These are phyloP conservation scores for Heteropelma amictum DNA, from an alignment of 2,888 invertebrate genomes.

Conservation along the genomic window DNA sequence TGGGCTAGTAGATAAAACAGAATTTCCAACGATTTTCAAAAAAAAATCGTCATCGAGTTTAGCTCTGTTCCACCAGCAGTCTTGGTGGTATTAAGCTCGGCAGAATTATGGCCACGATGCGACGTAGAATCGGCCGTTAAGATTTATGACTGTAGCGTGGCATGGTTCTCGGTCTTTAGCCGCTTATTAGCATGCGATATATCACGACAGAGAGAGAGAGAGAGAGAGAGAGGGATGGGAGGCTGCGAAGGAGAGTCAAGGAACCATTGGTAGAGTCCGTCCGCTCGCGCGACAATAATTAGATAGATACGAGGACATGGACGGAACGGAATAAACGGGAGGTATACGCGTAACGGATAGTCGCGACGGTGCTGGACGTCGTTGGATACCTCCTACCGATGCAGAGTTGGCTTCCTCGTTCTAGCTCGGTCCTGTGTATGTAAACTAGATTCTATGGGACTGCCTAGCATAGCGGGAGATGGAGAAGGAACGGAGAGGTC, in stretches of 20 bases:
- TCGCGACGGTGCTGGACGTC: conserved; percentile 49
- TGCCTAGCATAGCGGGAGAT: conserved; percentile 52
- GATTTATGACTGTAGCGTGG: conserved; percentile 74
- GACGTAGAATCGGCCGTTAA: conserved; percentile 70
- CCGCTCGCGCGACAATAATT: conserved; percentile 74
- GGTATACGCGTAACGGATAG: conserved; percentile 49
- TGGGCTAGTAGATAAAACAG: too few relatives aligned
- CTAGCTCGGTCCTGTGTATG: conserved; percentile 35
- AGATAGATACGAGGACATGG: conserved; percentile 77
- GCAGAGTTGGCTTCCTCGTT: conserved; percentile 42
- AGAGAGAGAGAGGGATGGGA: conserved; percentile 29
- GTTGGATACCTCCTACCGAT: conserved; percentile 41
- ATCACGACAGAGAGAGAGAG: conserved; percentile 65
- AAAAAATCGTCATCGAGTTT: not conserved
- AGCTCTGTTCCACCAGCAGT: not conserved
- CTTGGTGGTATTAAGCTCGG: conserved; percentile 7
- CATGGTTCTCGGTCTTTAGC: conserved; percentile 76
- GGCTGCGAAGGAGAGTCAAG: conserved; percentile 41
- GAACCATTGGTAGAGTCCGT: conserved; percentile 66
- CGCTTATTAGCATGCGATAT: conserved; percentile 79
- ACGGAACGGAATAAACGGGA: conserved; percentile 63
- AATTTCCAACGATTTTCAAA: too few relatives aligned
- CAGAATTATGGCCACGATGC: conserved; percentile 26
- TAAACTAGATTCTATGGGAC: conserved; percentile 14
- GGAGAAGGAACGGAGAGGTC: conserved; percentile 60